A percentile compares a stretch with the other conserved stretches of the same genome.
Evolutionary conservation across 2,797 vertebrate species (phyloP).

Genomic region (Pangasius krempfi): DNA sequence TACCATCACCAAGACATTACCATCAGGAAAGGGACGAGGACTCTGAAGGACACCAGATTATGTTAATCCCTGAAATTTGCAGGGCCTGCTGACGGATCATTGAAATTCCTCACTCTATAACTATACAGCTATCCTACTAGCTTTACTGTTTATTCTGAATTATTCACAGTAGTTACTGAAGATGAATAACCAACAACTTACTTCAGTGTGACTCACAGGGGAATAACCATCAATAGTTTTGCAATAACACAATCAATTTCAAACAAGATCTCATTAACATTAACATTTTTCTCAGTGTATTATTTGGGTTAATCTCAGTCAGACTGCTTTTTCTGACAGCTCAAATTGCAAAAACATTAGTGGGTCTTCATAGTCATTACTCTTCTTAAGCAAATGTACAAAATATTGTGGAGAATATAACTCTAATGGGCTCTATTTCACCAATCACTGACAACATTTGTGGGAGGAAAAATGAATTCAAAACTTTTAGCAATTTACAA

Average conservation of each 20-base stretch:
- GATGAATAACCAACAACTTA: not conserved
- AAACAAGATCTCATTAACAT: not conserved
- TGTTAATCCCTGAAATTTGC: not conserved
- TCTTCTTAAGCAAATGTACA: not conserved
- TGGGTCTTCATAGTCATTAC: not conserved
- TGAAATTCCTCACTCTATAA: not conserved
- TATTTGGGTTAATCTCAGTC: slow-evolving; percentile 24
- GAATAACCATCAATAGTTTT: not conserved
- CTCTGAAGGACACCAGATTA: not conserved
- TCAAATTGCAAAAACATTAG: not conserved
- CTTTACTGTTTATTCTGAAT: not conserved
- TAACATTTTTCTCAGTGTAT: slow-evolving; percentile 9
- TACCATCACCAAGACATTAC: slow-evolving; percentile 2
- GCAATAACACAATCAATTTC: not conserved
- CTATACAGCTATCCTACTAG: not conserved
- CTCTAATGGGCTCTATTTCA: not conserved
- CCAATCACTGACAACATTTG: not conserved
- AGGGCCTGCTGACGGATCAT: no score
- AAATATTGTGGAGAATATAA: not conserved
- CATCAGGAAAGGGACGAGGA: not conserved
- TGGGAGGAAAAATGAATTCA: not conserved
- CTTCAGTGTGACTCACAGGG: not conserved
- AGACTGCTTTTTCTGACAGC: slow-evolving; percentile 22
- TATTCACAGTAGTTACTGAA: not conserved
- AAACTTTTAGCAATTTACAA: not conserved